These are phyloP conservation scores for Aegotheles bennettii DNA, from an alignment of 2,113 vertebrate species.

Conservation along the genomic window DNA sequence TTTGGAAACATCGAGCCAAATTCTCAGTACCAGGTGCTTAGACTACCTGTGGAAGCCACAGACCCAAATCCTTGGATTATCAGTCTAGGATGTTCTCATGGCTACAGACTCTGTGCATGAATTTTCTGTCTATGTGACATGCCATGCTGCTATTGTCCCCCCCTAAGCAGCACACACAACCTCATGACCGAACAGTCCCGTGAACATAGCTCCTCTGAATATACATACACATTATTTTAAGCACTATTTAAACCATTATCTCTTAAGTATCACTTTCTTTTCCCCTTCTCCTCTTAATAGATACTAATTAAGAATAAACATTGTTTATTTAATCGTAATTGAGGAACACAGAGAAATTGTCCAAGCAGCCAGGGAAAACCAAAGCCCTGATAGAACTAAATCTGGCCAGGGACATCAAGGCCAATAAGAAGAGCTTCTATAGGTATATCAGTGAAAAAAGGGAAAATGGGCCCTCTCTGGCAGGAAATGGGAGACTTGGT, in stretches of 20 bases:
- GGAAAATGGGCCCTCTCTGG: too few species aligned
- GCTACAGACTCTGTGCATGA: too few species aligned
- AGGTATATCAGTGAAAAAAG: too few species aligned
- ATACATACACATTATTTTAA: background rate
- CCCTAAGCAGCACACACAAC: background rate
- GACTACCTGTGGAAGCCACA: background rate
- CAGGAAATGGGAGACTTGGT: too few species aligned
- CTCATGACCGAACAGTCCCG: background rate
- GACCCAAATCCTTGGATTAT: background rate
- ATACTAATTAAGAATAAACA: background rate
- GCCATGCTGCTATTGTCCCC: fast-evolving
- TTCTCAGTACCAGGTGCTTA: background rate
- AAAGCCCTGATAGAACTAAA: too few species aligned
- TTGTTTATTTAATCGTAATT: background rate
- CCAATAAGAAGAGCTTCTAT: too few species aligned
- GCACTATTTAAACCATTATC: background rate
- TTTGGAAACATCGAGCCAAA: background rate
- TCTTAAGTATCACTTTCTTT: fast-evolving
- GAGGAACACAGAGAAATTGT: too few species aligned
- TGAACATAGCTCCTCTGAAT: background rate
- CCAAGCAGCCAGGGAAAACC: too few species aligned
- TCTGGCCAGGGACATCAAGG: too few species aligned
- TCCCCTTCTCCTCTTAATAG: fast-evolving
- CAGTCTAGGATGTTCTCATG: background rate
- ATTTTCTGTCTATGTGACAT: fast-evolving